Conservation (phyloP, 2,888 invertebrate genomes). For the Callimorpha dominula region DNA sequence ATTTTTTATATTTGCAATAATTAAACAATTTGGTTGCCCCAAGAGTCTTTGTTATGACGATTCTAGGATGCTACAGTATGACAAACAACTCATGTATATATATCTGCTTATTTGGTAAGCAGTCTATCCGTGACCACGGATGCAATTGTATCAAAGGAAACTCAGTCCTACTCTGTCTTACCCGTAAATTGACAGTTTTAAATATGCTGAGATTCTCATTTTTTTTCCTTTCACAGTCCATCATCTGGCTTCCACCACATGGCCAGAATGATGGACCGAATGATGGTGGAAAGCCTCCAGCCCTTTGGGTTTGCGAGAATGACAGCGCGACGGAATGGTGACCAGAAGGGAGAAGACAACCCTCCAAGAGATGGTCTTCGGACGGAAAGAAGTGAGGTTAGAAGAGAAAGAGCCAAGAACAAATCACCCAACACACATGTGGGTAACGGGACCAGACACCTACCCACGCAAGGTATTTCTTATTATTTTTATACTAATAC, state of each 20-base stretch:
- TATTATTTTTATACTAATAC: neutral
- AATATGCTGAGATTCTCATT: neutral
- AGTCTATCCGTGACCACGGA: no score
- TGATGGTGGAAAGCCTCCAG: slow-evolving; percentile 89
- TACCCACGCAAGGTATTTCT: slow-evolving; percentile 76
- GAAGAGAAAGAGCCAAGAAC: slow-evolving; percentile 64
- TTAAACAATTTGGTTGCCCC: no score
- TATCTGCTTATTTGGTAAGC: no score
- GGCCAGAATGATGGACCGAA: slow-evolving; percentile 91
- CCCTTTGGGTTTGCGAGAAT: slow-evolving; percentile 89
- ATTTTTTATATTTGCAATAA: no score
- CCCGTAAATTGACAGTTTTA: neutral
- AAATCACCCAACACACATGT: slow-evolving; percentile 63
- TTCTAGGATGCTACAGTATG: no score
- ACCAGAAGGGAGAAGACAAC: slow-evolving; percentile 56
- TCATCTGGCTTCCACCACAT: slow-evolving; percentile 89
- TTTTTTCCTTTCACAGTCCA: slow-evolving; percentile 73
- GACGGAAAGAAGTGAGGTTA: slow-evolving; percentile 64
- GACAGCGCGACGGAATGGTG: slow-evolving; percentile 77
- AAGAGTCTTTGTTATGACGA: neutral
- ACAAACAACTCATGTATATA: no score
- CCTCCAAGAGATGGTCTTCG: slow-evolving; percentile 72
- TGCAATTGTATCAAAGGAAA: no score
- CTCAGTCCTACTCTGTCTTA: no score
- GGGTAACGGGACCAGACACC: slow-evolving; percentile 75